phyloP scores from a whole-genome alignment of 1,140 invertebrate species.

The Ectropis grisescens region DNA sequence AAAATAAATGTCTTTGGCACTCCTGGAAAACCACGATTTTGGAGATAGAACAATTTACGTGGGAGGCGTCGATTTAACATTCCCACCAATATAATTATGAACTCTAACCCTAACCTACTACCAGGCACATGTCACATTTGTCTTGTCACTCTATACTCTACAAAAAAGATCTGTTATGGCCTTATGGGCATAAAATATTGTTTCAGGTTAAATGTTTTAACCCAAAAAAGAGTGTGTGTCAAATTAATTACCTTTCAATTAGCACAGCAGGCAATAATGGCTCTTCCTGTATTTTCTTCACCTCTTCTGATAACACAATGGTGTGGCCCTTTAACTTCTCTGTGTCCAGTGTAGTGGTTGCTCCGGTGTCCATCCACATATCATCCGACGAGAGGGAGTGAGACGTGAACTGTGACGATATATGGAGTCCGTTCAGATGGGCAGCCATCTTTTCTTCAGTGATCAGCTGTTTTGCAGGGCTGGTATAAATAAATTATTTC shows the following conservation, averaged over 20 bases:
- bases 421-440: constrained; percentile 79
- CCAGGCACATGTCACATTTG: no score
- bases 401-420: constrained; percentile 68
- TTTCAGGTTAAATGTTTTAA: no score
- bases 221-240: no score
- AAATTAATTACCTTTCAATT: constrained; percentile 73
- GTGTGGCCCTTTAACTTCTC: constrained; percentile 70
- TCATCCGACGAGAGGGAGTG: constrained; percentile 39
- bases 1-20: no score
- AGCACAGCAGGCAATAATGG: constrained; percentile 73
- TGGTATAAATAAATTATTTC: constrained; percentile 24
- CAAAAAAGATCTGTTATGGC: no score
- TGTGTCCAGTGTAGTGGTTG: constrained; percentile 32
- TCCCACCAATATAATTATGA: no score
- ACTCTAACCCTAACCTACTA: no score
- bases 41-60: no score
- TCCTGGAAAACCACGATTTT: no score
- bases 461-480: constrained; percentile 80
- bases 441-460: constrained; percentile 86
- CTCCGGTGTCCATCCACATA: constrained; percentile 14
- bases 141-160: no score
- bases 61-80: no score
- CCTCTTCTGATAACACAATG: constrained; percentile 78
- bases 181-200: no score
- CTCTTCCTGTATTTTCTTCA: constrained; percentile 75